Evolutionary conservation across 2,113 vertebrate species (phyloP).

Genomic region (Muntiacus muntjak): DNA sequence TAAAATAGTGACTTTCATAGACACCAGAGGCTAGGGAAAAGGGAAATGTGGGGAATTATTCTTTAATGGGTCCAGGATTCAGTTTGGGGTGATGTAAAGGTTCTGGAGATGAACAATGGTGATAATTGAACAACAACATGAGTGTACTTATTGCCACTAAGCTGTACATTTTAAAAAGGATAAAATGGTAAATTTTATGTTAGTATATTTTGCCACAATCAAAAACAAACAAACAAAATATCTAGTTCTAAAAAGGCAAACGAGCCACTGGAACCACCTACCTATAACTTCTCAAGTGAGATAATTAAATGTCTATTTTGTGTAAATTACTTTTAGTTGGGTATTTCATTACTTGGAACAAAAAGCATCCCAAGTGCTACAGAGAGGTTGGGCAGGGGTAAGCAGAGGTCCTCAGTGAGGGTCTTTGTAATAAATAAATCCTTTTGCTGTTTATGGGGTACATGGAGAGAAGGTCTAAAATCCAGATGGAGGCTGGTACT

Average conservation of each 20-base stretch:
- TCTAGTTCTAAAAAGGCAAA: background rate
- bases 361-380: background rate
- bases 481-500: background rate
- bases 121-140: background rate
- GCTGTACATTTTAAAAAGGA: background rate
- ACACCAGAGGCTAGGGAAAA: background rate
- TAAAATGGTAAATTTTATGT: background rate
- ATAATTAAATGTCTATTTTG: constrained; percentile 52
- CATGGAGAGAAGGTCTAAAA: background rate
- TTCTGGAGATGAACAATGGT: background rate
- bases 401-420: background rate
- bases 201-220: background rate
- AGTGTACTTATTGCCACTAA: background rate
- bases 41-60: background rate
- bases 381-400: background rate
- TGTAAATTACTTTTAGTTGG: background rate
- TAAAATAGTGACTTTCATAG: background rate
- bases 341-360: background rate
- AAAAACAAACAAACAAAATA: background rate
- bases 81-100: background rate
- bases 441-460: background rate
- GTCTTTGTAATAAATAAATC: background rate
- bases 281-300: background rate
- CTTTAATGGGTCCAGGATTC: background rate
- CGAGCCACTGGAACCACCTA: background rate